These are phyloP conservation scores for Cettia cetti DNA, from an alignment of 2,113 vertebrate species.

Conservation along the genomic window DNA sequence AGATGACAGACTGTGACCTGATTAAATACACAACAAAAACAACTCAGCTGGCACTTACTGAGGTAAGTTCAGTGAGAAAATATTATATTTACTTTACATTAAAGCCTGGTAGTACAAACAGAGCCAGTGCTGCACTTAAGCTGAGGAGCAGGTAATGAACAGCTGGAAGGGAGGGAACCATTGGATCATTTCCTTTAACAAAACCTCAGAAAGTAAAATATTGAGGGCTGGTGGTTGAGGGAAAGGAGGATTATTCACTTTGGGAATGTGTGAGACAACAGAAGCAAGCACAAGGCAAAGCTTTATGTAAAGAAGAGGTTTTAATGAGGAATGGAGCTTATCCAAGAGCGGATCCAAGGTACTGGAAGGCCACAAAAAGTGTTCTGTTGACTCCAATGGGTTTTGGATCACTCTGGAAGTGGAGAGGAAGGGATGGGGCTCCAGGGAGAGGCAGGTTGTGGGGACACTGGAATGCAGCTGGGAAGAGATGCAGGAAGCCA, in stretches of 20 bases:
- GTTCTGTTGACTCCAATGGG: neutral
- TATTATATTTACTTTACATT: neutral
- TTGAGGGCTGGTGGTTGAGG: neutral
- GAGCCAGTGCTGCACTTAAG: neutral
- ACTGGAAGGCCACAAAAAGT: constrained; percentile 6
- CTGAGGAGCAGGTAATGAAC: neutral
- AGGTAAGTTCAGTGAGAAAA: neutral
- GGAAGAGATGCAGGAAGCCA: neutral
- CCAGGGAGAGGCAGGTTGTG: neutral
- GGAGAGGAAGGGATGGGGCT: neutral
- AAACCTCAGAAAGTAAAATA: neutral
- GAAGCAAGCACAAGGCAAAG: neutral
- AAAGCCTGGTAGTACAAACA: neutral
- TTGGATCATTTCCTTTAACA: neutral
- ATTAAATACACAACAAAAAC: neutral
- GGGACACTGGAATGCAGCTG: neutral
- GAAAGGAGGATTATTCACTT: neutral
- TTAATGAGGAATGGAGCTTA: neutral
- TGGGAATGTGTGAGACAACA: neutral
- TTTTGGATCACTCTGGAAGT: neutral
- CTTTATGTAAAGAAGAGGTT: neutral
- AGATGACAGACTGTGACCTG: neutral
- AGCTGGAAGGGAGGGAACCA: neutral
- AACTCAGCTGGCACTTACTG: neutral
- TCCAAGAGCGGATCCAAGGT: neutral